These are phyloP conservation scores for Argya squamiceps DNA, from an alignment of 2,797 vertebrate genomes.

Conservation along the genomic window DNA sequence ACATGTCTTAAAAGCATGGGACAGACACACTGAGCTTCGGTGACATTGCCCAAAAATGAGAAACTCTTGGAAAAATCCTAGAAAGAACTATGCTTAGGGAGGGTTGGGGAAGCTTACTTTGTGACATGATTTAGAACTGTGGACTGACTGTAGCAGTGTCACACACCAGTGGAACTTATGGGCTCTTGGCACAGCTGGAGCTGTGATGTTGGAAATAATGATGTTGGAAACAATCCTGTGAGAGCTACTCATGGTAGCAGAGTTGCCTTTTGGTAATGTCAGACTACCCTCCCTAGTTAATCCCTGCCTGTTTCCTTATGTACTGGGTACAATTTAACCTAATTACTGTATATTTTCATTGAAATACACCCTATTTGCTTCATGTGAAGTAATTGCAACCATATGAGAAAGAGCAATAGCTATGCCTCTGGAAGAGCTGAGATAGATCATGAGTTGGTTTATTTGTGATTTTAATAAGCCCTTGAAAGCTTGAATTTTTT, in stretches of 20 bases:
- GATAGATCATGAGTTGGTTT: not conserved
- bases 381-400: not conserved
- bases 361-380: not conserved
- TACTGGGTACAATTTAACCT: not conserved
- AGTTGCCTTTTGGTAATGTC: not conserved
- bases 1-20: not conserved
- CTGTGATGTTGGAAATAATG: not conserved
- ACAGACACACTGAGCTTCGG: not conserved
- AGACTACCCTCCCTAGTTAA: not conserved
- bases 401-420: not conserved
- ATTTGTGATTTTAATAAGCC: not conserved
- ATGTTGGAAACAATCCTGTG: not conserved
- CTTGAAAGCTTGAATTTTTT: not conserved
- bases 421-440: not conserved
- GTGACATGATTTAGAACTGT: not conserved
- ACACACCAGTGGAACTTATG: rapidly evolving
- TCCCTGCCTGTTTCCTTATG: not conserved
- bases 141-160: not conserved
- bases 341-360: not conserved
- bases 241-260: not conserved
- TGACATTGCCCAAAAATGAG: not conserved
- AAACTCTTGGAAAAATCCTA: not conserved
- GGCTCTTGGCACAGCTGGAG: not conserved
- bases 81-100: not conserved
- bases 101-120: not conserved